A percentile compares a stretch with the other conserved stretches of the same genome.
Evolutionary conservation across 2,888 invertebrate genomes (phyloP).

Genomic region (Allolobophora icterica): DNA sequence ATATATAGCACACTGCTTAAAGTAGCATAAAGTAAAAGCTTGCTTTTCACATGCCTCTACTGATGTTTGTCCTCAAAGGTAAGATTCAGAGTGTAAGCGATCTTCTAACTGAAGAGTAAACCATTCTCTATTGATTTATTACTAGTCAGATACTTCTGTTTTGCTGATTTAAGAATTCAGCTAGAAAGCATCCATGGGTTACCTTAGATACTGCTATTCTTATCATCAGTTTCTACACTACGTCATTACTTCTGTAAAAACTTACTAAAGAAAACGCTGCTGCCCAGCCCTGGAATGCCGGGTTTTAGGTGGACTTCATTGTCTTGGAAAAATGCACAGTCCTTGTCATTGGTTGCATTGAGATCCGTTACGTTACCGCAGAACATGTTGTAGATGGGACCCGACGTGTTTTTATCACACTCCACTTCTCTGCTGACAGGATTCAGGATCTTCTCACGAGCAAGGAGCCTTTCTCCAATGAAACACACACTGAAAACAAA

Average conservation of each 20-base stretch:
- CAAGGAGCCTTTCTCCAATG: constrained; percentile 84
- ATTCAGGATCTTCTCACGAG: constrained; percentile 66
- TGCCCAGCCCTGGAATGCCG: constrained; percentile 89
- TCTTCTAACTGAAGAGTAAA: too few relatives aligned
- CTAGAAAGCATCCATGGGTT: too few relatives aligned
- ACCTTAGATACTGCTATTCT: too few relatives aligned
- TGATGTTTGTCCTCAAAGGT: too few relatives aligned
- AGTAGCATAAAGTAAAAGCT: too few relatives aligned
- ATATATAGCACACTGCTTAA: too few relatives aligned
- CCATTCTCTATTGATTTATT: too few relatives aligned
- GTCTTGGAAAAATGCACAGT: constrained; percentile 72
- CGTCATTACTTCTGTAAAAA: not conserved
- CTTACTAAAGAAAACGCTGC: constrained; percentile 87
- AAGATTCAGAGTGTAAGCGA: too few relatives aligned
- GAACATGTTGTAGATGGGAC: constrained; percentile 76
- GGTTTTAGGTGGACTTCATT: constrained; percentile 69
- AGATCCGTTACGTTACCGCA: constrained; percentile 68
- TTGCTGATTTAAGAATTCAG: too few relatives aligned
- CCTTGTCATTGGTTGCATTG: constrained; percentile 70
- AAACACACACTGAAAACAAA: constrained; percentile 83
- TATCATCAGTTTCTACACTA: too few relatives aligned
- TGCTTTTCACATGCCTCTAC: too few relatives aligned
- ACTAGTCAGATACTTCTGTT: too few relatives aligned
- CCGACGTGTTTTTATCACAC: constrained; percentile 78
- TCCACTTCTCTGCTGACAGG: constrained; percentile 64